Percentiles rank a stretch among this genome's conserved stretches.
Evolutionary conservation across 2,113 vertebrate species (phyloP).

Genomic region (Montifringilla adamsi): DNA sequence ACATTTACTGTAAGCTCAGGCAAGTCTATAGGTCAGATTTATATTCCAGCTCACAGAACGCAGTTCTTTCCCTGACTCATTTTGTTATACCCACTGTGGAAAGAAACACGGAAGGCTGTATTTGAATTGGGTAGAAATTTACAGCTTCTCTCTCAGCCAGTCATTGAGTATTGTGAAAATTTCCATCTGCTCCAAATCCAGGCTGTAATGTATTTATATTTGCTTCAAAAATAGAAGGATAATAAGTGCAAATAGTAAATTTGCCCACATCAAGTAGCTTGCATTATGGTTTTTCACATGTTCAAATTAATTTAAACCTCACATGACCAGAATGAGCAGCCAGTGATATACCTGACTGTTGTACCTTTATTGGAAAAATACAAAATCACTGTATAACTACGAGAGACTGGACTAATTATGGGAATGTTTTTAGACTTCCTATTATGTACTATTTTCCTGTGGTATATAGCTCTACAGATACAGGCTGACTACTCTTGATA

Average conservation of each 20-base stretch:
- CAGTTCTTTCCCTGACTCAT: not conserved
- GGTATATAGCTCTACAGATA: not conserved
- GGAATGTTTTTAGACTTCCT: slow-evolving; percentile 9
- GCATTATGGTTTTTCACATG: not conserved
- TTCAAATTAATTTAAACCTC: not conserved
- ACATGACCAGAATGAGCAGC: not conserved
- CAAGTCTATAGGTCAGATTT: not conserved
- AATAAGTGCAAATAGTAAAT: not conserved
- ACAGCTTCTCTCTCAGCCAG: not conserved
- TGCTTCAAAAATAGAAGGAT: not conserved
- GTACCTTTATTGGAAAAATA: not conserved
- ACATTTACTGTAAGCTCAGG: not conserved
- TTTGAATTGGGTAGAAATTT: not conserved
- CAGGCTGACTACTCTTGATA: not conserved
- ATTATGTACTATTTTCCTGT: not conserved
- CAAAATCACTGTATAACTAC: not conserved
- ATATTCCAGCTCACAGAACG: not conserved
- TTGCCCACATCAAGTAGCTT: not conserved
- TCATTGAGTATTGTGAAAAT: not conserved
- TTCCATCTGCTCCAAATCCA: not conserved
- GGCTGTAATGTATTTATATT: not conserved
- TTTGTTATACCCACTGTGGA: not conserved
- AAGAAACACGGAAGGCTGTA: not conserved
- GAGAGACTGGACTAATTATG: not conserved
- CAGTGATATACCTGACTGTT: not conserved